Base-by-base conservation (phyloP, 1,140 invertebrate genomes). In the Ericerus pela region DNA sequence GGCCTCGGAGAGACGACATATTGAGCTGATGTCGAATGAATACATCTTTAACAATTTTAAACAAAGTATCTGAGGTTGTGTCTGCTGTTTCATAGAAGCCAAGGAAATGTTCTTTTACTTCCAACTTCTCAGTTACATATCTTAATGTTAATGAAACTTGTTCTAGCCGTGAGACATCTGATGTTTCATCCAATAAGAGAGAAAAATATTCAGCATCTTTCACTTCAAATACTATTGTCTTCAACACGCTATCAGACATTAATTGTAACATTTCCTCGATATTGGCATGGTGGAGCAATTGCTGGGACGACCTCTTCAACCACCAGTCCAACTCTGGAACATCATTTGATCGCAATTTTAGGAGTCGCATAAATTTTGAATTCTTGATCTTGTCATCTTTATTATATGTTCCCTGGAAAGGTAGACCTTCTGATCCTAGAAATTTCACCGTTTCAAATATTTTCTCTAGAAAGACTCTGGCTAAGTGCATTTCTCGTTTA, bases 51-150 rank as follows among this genome's bases (percentile, higher is more conserved):
- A 58, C 36, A 41, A 58, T 43, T 11, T 55, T 58, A 14, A 47
- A 43, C 27, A 58, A 37, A 36, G 53, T 52, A 26, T 58, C 27
- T 37, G 41, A 26, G 43, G 55, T 28, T 55, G 57, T 58, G 33
- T 58, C 55, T 8, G 29, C 30, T 55, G 53, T 58, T 55, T 52
- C 26, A 43, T 58, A 58, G 29, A 58, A 56, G 36, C 57, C 53
- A 27, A 55, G 24, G 29, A 58, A 58, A 36, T 43, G 55, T 55
- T 58, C 30, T 30, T 58, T 18, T 11, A 58, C 36, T 38, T 55
- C 51, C 16, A 58, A 47, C 18, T 51, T 55, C 26, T 58, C 53
- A 53, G 55, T 30, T 41, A 58, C 53, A 56, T 28, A 56, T 55
- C 54, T 55, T 55, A 58, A 55, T 26, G 37, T 22, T 31, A 58